phyloP scores from a whole-genome alignment of 2,888 invertebrate genomes.

The Empis livida region DNA sequence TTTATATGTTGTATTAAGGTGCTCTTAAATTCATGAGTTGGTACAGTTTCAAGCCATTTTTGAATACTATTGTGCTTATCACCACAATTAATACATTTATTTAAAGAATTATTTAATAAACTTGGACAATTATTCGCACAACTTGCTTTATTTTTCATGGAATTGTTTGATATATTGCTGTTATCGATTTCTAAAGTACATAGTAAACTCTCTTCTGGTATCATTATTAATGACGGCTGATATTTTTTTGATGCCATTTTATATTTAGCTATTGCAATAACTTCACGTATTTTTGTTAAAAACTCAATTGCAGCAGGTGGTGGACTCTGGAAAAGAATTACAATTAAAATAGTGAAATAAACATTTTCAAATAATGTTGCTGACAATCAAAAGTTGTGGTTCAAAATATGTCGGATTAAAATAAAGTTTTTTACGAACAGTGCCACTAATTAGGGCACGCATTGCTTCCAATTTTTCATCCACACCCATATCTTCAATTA shows the following conservation, averaged over 20 bases:
- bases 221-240: slow-evolving; percentile 61
- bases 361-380: slow-evolving; percentile 16
- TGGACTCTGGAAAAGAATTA: slow-evolving; percentile 50
- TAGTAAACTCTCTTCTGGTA: slow-evolving; percentile 61
- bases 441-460: slow-evolving; percentile 50
- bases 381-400: slow-evolving; percentile 67
- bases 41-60: slow-evolving; percentile 64
- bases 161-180: slow-evolving; percentile 1
- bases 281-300: slow-evolving; percentile 76
- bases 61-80: slow-evolving; percentile 62
- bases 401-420: slow-evolving; percentile 89
- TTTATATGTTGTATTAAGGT: neutral
- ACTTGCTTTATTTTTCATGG: slow-evolving; percentile 7
- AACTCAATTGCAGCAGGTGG: slow-evolving; percentile 86
- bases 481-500: slow-evolving; percentile 58
- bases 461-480: slow-evolving; percentile 53
- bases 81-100: slow-evolving; percentile 39
- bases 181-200: slow-evolving; percentile 39
- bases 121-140: slow-evolving; percentile 23
- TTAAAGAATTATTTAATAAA: slow-evolving; percentile 11
- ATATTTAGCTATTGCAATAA: slow-evolving; percentile 77
- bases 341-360: neutral
- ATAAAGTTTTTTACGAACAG: slow-evolving; percentile 65
- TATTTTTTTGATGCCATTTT: slow-evolving; percentile 75
- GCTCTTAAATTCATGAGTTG: slow-evolving; percentile 23